Percentiles rank a stretch among this genome's conserved stretches.
phyloP scores from a whole-genome alignment of 2,113 vertebrate genomes.

The Mustela lutreola region DNA sequence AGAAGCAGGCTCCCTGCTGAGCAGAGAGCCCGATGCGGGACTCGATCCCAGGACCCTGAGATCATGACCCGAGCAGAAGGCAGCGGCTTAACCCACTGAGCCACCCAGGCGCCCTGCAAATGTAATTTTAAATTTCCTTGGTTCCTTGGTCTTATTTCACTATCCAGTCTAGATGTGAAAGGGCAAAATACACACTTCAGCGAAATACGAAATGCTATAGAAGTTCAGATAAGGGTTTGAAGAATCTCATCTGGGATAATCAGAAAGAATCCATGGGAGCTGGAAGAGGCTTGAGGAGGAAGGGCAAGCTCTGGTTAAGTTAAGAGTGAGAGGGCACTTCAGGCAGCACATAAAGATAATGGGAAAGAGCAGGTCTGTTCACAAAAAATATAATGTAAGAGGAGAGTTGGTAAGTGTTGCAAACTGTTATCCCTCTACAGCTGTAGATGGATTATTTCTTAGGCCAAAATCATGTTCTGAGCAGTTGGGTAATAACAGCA shows the following conservation, averaged over 20 bases:
- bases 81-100: too few relatives aligned
- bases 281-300: not conserved
- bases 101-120: not conserved
- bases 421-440: not conserved
- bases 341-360: not conserved
- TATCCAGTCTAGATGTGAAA: not conserved
- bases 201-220: not conserved
- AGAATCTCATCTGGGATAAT: not conserved
- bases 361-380: not conserved
- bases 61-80: too few relatives aligned
- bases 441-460: not conserved
- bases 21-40: too few relatives aligned
- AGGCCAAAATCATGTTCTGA: slow-evolving; percentile 29
- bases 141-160: not conserved
- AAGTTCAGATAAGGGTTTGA: not conserved
- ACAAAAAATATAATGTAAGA: not conserved
- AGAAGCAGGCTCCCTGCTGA: too few relatives aligned
- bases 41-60: too few relatives aligned
- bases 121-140: slow-evolving; percentile 25
- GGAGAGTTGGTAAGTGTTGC: not conserved
- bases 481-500: not conserved
- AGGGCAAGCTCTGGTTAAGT: not conserved
- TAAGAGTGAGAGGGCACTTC: not conserved
- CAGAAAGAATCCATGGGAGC: not conserved
- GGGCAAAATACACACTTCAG: not conserved